These are phyloP conservation scores for Drosophila quasianomalipes DNA, from an alignment of 2,888 invertebrate species.

Conservation along the genomic window DNA sequence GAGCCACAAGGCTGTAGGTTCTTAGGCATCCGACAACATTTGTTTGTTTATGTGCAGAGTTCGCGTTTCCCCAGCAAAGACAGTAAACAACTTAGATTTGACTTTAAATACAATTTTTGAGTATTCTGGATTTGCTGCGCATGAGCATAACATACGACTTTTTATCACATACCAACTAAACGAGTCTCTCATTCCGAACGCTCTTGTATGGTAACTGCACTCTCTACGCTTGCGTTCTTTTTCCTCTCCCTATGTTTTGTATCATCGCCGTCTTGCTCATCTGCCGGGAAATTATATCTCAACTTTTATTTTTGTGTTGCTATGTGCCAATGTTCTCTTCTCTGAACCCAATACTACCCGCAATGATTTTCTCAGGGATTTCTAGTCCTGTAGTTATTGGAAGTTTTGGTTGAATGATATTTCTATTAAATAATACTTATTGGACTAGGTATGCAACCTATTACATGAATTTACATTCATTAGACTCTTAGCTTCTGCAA, in stretches of 20 bases:
- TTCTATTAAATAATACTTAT: conserved; percentile 2
- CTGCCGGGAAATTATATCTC: conserved; percentile 47
- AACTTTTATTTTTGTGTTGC: conserved; percentile 44
- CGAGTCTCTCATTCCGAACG: conserved; percentile 5
- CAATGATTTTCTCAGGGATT: conserved; percentile 43
- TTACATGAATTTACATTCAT: not conserved
- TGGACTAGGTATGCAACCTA: not conserved
- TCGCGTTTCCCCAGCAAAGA: conserved; percentile 51
- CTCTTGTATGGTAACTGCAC: conserved; percentile 8
- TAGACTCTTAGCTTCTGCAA: not conserved
- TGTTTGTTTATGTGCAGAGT: conserved; percentile 58
- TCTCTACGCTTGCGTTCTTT: conserved; percentile 43
- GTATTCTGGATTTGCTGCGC: conserved; percentile 47
- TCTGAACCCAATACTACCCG: conserved; percentile 9
- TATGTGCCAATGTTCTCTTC: conserved; percentile 39
- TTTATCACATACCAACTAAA: conserved; percentile 25
- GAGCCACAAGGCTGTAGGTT: conserved; percentile 20
- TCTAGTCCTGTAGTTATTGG: conserved; percentile 26
- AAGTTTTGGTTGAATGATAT: conserved; percentile 6
- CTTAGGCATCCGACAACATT: conserved; percentile 46
- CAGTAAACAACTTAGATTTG: conserved; percentile 56
- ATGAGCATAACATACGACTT: conserved; percentile 50
- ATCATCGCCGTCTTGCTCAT: conserved; percentile 16
- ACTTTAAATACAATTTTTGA: conserved; percentile 36
- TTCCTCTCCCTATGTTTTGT: conserved; percentile 5